Evolutionary conservation across 2,797 vertebrate species (phyloP), one percentile per base, ranked within the genome.

Genomic region (Sternarchorhynchus goeldii): DNA sequence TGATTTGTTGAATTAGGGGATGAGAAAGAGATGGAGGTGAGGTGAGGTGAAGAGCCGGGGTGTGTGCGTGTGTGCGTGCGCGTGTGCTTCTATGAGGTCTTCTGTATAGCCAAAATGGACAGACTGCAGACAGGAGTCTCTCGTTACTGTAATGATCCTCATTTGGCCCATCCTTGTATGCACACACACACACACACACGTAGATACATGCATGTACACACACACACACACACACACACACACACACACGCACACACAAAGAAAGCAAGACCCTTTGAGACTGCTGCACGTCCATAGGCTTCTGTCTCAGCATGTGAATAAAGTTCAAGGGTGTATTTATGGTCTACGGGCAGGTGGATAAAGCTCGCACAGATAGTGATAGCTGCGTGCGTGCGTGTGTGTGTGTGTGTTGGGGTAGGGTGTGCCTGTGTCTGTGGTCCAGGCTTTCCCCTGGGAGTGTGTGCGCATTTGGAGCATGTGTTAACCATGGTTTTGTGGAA

Each of bases 91-190:
- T 71, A 45, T 75, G 88, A 88, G 86, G 79, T 85, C 77, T 90
- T 91, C 83, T 90, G 92, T 92, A 92, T 89, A 89, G 88, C 87
- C 87, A 83, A 86, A 86, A 86, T 83, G 86, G 87, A 88, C 88
- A 86, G 88, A 87, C 84, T 89, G 86, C 87, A 88, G 90, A 91
- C 89, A 90, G 83, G 87, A 88, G 87, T 85, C 90, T 91, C 87
- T 92, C 90, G 92, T 92, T 93, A 91, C 87, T 84, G 88, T 90
- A 92, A 90, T 89, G 73, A 75, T 80, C 55, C 79, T 76, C 73
- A 70, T 81, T 81, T 69, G 31, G 25, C 39, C 80, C 82, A 78
- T 79, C 60, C 74, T 55, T 21, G 12, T 41, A 63, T 50, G 31
- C 20, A 58, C 14, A 16, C 57, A 8, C 66, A 69, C 45, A 58